Base-by-base conservation (phyloP, 1,140 invertebrate species). In the Sipha flava region DNA sequence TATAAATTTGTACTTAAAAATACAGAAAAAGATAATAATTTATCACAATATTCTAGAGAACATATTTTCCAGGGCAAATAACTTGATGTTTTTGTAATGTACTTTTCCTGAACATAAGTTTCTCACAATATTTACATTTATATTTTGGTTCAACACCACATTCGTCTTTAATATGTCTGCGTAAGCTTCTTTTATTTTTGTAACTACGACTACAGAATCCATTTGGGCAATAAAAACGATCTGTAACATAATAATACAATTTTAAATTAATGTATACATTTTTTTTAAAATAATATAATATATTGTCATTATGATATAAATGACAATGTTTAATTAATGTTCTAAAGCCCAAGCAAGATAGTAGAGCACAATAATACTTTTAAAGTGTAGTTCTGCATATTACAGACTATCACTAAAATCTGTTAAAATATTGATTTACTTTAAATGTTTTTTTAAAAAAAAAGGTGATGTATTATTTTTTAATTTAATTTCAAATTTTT, bases 81-180 rank as follows among this genome's bases (percentile, higher is more conserved):
- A 47, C 23, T 31, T 31, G 66, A 77, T 77, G 73, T 12, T 77
- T 77, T 57, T 77, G 45, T 54, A 77, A 12, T 4, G 49, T 40
- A 26, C 34, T 77, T n/a, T 77, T 77, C 5, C 70, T 54, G 10
- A 54, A 34, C 45, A 73, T 52, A 34, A 34, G n/a, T 77, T 77
- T 77, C 16, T 77, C 21, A 59, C 73, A 77, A 23, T 77, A 29
- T 57, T 40, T 54, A 75, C 82, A 83, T 12, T 80, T 66, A 52
- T 81, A 82, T 14, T 68, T 79, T 23, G 81, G 81, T 5, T 81
- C 47, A 31, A 82, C 79, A 16, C 81, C 82, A 79, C 82, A 83
- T 70, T 83, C 82, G 45, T 80, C 80, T 49, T 83, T 83, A 45
- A 81, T 52, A 72, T 83, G 82, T n/a, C 80, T 52, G 12, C 68